Evolutionary conservation across 2,888 invertebrate genomes (phyloP), one percentile per base, ranked within the genome.

Genomic region (Podabrus alpinus): DNA sequence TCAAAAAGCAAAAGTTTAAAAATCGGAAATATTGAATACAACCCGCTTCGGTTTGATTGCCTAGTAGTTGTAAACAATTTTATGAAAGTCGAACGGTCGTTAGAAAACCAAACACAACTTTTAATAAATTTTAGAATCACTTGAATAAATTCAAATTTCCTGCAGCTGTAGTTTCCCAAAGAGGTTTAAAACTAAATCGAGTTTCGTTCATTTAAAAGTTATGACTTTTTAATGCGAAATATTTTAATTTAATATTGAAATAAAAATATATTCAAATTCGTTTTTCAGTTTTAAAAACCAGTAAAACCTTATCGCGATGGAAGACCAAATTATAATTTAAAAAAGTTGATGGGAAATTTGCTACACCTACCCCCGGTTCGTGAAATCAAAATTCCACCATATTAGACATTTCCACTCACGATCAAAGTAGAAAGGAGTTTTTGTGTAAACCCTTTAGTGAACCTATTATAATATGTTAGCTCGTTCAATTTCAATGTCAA

Each of bases 61-160:
- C n/a, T 45, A 7, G 45, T 45, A 45, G 45, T 45, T n/a, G 45
- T 45, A 45, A 45, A 45, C 45, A 45, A 45, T 45, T 45, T 45
- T 45, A n/a, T 2, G n/a, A 21, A 45, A 45, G 45, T 45, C 45
- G 45, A 45, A 45, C 45, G n/a, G 45, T 45, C n/a, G n/a, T n/a
- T 45, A n/a, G 45, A 64, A 64, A 64, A 64, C 21, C 62, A 64
- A 64, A 64, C 45, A 45, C 45, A 45, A 64, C 62, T 64, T 64
- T 15, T 64, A n/a, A 64, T 19, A 64, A 17, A 64, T 64, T 64
- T 64, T 19, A 64, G 21, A 21, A 17, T 21, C 62, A 64, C 19
- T 64, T 64, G 62, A 64, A 17, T 64, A 17, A 64, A 64, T 64
- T 64, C 21, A 64, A 64, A 64, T 64, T 64, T 64, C 17, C 62